Conservation (phyloP, 2,113 vertebrate species). For the Forbesichthys papilliferus region DNA sequence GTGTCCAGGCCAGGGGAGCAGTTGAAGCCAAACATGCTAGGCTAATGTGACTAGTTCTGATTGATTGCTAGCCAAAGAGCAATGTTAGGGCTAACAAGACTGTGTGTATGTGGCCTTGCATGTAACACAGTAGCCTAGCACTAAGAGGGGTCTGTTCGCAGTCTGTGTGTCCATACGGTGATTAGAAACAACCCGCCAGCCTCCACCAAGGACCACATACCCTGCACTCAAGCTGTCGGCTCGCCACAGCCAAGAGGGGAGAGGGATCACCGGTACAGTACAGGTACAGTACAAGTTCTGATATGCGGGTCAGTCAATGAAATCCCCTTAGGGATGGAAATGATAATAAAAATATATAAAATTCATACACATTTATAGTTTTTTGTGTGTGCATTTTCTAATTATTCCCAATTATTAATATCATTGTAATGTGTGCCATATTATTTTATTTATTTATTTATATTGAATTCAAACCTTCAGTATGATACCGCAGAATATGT, state of each 20-base stretch:
- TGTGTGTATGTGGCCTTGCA: conserved; percentile 7
- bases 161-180: conserved; percentile 41
- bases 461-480: no score
- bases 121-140: conserved; percentile 15
- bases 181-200: conserved; percentile 31
- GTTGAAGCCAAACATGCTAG: conserved; percentile 20
- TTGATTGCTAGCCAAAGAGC: conserved; percentile 30
- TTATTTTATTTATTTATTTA: no score
- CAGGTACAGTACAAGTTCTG: neutral
- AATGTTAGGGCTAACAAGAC: conserved; percentile 21
- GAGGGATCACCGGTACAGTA: neutral
- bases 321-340: neutral
- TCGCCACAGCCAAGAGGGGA: neutral
- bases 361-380: no score
- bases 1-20: neutral
- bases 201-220: conserved; percentile 18
- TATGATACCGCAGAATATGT: no score
- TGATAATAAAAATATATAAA: neutral
- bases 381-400: no score
- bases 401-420: no score
- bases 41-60: conserved; percentile 32
- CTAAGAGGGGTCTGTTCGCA: conserved; percentile 32
- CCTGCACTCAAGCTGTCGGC: conserved; percentile 2
- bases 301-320: neutral
- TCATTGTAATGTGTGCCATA: no score